Base-by-base conservation (phyloP, 2,888 invertebrate genomes). In the Adineta ricciae region DNA sequence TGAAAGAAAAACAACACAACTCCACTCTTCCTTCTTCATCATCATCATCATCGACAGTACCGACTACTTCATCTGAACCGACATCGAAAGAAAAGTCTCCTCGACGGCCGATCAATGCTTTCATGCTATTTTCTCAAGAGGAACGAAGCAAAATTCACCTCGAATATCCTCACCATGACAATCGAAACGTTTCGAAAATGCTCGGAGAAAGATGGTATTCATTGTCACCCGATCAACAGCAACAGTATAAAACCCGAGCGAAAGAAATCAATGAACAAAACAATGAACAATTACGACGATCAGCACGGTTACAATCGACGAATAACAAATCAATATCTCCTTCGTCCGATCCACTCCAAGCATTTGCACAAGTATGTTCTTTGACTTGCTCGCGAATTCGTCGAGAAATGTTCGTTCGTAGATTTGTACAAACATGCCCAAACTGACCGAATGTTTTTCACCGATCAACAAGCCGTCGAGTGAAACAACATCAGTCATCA, bases 161-260 rank as follows among this genome's bases (percentile, higher is more conserved):
- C 90, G 92, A 94, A 88, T 95, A 97, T 91, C 98, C 98, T 1
- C 98, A 99, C 92, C 97, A 97, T 91, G 98, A 99, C 92, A 99
- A 99, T 91, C 93, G 98, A 84, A 97, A 97, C 0, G 99, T 99
- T 84, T 96, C 96, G 88, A 99, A 99, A 92, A 99, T 99, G 88
- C 92, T 99, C 11, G 98, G 98, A 49, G 98, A 98, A 91, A 98
- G 97, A 98, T 99, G 98, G 99, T 99, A 99, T 90, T 95, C 97
- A 0, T 92, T 99, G 86, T 94, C 94, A 9, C 1, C 5, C 2
- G 4, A 3, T 32, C 27, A 64, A 64, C 64, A 64, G 32, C 27
- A 64, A 64, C 64, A 64, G 32, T 64, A 64, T 64, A 4, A 27
- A 64, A n/a, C 32, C 16, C 64, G 64, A 32, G 64, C 64, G 11